phyloP scores from a whole-genome alignment of 2,113 vertebrate species.

The Gobiocypris rarus region DNA sequence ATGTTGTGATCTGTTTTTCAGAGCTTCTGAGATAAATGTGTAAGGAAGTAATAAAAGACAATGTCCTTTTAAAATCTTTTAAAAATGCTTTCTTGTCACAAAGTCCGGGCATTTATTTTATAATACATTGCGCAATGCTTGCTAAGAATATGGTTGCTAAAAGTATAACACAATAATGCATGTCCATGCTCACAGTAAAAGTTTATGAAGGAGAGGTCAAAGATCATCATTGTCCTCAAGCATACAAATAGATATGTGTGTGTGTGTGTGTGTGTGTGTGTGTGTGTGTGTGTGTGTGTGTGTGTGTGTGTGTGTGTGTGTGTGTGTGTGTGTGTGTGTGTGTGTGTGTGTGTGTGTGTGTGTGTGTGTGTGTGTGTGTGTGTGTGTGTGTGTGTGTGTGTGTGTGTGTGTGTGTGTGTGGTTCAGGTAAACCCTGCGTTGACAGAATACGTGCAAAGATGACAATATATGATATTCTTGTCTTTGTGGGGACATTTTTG shows the following conservation, averaged over 20 bases:
- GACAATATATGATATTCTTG: too few species aligned
- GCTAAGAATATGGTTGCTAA: background rate
- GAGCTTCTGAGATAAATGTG: background rate
- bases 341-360: background rate
- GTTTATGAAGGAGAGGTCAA: conserved; percentile 31
- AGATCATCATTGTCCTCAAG: conserved; percentile 41
- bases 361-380: too few species aligned
- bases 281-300: background rate
- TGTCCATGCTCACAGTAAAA: background rate
- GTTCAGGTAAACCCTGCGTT: too few species aligned
- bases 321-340: background rate
- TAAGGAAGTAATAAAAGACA: background rate
- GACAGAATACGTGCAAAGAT: too few species aligned
- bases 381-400: too few species aligned
- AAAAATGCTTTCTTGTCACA: background rate
- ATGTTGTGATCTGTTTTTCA: background rate
- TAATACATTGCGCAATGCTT: background rate
- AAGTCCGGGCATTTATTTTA: background rate
- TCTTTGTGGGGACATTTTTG: too few species aligned
- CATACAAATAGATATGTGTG: conserved; percentile 32
- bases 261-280: background rate
- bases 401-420: too few species aligned
- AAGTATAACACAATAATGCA: background rate
- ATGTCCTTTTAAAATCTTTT: conserved; percentile 1
- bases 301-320: too few species aligned